Percentiles rank a stretch among this genome's conserved stretches.
Conservation (phyloP, 2,888 invertebrate species). For the Agriopis marginaria region DNA sequence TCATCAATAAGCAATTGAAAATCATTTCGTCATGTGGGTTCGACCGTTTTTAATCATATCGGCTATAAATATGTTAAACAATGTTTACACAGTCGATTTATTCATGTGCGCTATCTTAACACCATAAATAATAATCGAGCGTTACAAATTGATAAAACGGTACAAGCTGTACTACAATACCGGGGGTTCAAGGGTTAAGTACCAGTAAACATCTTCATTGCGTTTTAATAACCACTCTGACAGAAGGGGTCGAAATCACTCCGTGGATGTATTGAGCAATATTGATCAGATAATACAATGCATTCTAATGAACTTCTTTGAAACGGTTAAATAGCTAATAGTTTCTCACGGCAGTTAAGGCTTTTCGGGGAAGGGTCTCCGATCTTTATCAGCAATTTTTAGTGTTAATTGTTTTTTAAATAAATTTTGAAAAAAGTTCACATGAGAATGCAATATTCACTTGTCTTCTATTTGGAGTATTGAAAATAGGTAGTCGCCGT, state of each 20-base stretch:
- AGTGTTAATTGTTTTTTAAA: constrained; percentile 34
- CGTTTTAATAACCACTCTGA: constrained; percentile 68
- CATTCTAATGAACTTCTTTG: constrained; percentile 61
- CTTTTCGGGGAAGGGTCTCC: constrained; percentile 50
- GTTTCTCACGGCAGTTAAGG: constrained; percentile 68
- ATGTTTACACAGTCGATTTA: constrained; percentile 50
- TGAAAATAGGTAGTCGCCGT: constrained; percentile 33
- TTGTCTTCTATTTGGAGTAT: constrained; percentile 27
- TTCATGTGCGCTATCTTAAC: constrained; percentile 43
- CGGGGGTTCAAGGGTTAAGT: constrained; percentile 76
- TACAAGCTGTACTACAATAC: constrained; percentile 50
- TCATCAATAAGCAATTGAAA: constrained; percentile 34
- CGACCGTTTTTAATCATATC: constrained; percentile 43
- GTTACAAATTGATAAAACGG: constrained; percentile 72
- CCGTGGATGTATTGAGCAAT: constrained; percentile 54
- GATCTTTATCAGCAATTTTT: constrained; percentile 45
- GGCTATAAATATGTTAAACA: constrained; percentile 43
- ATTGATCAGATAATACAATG: constrained; percentile 57
- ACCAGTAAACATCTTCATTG: constrained; percentile 79
- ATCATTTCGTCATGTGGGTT: constrained; percentile 35
- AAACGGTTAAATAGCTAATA: constrained; percentile 43
- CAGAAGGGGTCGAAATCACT: constrained; percentile 63
- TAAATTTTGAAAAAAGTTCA: constrained; percentile 13
- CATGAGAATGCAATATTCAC: constrained; percentile 28
- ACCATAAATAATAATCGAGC: constrained; percentile 54